Base-by-base conservation (phyloP, 2,888 invertebrate species). In the Andrena trimmerana region DNA sequence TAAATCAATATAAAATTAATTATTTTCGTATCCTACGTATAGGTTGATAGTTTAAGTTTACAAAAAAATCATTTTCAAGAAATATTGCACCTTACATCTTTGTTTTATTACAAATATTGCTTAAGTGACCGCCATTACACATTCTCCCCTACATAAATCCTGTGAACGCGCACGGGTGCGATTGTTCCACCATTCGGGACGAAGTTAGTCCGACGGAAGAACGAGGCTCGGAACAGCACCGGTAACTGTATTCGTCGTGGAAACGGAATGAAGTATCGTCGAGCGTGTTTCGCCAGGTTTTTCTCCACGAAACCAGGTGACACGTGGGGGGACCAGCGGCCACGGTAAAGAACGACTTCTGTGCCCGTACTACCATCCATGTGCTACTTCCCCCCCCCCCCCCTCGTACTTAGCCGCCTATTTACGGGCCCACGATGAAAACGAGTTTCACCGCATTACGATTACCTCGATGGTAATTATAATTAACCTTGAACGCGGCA, bases 391-490 rank as follows among this genome's bases (percentile, higher is more conserved):
- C 66, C 76, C 67, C 20, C 20, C 0, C 72, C 66, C 76, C 67
- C 20, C 20, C 0, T 20, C 20, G 42, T 63, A 10, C 50, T 72
- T 68, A 78, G 20, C 79, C 54, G 54, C 73, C 83, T 81, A 81
- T 89, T 86, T 82, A 83, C 75, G 79, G 85, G 48, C 59, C 59
- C 59, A 69, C 81, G 79, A 79, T 82, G 81, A n/a, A 68, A 82
- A 86, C 85, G 76, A 70, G 88, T 87, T 84, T 81, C 72, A 31
- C 85, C 52, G 73, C 78, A 73, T 85, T 83, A 81, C 86, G 85
- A 89, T 89, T 86, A 90, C 87, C 88, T 81, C 78, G 83, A 74
- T 81, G 70, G 80, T 83, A 88, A 90, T 90, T 90, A 89, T 86
- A 85, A 89, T 86, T 86, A 86, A 84, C 89, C 87, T 87, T 89